Base-by-base conservation (phyloP, 1,140 invertebrate species). In the Ooceraea biroi region DNA sequence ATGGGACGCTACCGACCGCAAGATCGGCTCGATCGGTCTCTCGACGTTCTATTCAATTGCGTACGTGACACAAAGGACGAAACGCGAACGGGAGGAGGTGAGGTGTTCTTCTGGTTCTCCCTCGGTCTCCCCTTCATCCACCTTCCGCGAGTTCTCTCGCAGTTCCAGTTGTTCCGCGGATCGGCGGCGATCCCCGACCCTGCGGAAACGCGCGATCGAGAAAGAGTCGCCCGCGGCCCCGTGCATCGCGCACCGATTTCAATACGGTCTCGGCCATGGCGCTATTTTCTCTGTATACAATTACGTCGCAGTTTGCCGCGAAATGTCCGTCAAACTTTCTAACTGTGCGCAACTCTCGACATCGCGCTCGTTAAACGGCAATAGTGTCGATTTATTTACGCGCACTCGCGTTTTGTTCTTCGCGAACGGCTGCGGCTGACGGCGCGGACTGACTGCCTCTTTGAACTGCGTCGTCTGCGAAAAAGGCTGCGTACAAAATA, bases 11-110 rank as follows among this genome's bases (percentile, higher is more conserved):
- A 87, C 85, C 85, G 86, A 73, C 66, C 80, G 78, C 80, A 61
- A 72, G 86, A 87, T 87, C 85, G 85, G 63, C 86, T 87, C 86
- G 78, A 83, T 87, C 85, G 85, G 85, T 78, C 85, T 78, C 85
- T 73, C 72, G 65, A 36, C 85, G 71, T 72, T 68, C 86, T 87
- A 87, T 82, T 83, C 85, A 85, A 87, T 87, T 80, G 85, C 85
- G 73, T 86, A 86, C 85, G 85, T 86, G 85, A 85, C 85, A 82
- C 82, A 76, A 87, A 83, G 55, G 52, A 63, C 74, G 36, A 36
- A 22, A 36, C 36, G 36, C 50, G 58, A 60, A 46, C 30, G 69
- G 50, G 14, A n/a, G 14, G 3, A 25, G 72, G 69, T 50, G 57
- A 58, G 63, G 78, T 11, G 41, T 65, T 7, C n/a, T n/a, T n/a